Conservation (phyloP, 2,113 vertebrate species). For the Zosterops pallidus region DNA sequence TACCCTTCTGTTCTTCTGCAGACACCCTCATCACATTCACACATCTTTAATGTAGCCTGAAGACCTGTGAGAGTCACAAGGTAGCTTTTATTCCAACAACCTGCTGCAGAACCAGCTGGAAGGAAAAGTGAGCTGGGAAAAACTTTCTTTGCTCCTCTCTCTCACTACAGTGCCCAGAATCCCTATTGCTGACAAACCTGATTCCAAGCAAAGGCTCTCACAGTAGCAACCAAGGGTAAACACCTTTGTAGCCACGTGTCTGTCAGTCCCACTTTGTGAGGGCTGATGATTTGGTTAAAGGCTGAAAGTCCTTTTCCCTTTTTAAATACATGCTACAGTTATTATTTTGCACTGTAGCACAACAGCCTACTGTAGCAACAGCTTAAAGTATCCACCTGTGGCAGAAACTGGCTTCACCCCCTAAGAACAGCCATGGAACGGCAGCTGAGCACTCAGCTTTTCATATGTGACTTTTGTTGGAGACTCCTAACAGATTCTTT, state of each 20-base stretch:
- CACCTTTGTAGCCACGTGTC: neutral
- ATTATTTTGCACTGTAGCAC: neutral
- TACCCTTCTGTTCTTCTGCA: neutral
- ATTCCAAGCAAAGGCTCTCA: neutral
- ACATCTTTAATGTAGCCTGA: neutral
- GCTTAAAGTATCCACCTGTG: neutral
- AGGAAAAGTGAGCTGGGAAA: neutral
- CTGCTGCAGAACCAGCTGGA: neutral
- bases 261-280: neutral
- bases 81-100: neutral
- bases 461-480: neutral
- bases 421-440: neutral
- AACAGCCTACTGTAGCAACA: neutral
- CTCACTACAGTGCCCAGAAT: neutral
- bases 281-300: neutral
- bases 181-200: neutral
- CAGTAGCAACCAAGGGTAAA: neutral
- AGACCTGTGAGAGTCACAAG: fast-evolving
- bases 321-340: neutral
- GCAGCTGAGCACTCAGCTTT: neutral
- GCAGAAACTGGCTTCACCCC: neutral
- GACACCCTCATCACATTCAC: fast-evolving
- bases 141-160: neutral
- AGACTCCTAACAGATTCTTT: neutral
- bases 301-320: neutral